phyloP scores from a whole-genome alignment of 35 echinoderm and acorn worm species.

The Ophiothrix spiculata region DNA sequence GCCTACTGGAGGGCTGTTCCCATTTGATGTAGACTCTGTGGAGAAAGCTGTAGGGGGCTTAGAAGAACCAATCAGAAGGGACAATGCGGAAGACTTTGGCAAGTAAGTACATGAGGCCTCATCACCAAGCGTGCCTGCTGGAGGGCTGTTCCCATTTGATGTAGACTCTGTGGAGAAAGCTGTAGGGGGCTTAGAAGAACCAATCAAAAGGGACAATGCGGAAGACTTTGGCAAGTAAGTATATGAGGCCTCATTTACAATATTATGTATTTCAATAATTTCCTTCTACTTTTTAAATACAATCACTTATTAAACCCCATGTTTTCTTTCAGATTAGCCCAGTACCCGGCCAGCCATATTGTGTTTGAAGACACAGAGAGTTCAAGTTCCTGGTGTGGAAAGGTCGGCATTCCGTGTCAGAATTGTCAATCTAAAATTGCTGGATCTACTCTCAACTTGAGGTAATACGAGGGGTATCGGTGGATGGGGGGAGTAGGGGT shows the following conservation, averaged over 20 bases:
- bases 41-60: constrained; percentile 23
- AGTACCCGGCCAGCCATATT: constrained; percentile 27
- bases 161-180: background rate
- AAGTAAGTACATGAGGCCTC: background rate
- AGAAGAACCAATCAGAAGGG: constrained; percentile 12
- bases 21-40: background rate
- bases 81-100: constrained; percentile 20
- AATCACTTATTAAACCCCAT: background rate
- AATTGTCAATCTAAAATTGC: constrained; percentile 30
- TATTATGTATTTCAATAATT: background rate
- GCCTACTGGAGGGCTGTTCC: background rate
- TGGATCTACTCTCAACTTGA: constrained; percentile 27
- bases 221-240: constrained; percentile 33
- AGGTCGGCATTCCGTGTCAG: background rate
- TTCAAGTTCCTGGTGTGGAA: constrained; percentile 23
- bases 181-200: constrained; percentile 26
- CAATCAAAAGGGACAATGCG: constrained; percentile 4
- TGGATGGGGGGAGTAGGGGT: background rate
- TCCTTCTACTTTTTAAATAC: background rate
- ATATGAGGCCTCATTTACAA: background rate
- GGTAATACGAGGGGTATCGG: constrained; percentile 9
- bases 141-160: background rate
- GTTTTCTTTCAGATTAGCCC: constrained; percentile 8
- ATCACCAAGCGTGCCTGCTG: background rate
- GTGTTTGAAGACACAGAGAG: constrained; percentile 37